Base-by-base conservation (phyloP, 35 echinoderm and acorn worm species). In the Acanthaster planci region DNA sequence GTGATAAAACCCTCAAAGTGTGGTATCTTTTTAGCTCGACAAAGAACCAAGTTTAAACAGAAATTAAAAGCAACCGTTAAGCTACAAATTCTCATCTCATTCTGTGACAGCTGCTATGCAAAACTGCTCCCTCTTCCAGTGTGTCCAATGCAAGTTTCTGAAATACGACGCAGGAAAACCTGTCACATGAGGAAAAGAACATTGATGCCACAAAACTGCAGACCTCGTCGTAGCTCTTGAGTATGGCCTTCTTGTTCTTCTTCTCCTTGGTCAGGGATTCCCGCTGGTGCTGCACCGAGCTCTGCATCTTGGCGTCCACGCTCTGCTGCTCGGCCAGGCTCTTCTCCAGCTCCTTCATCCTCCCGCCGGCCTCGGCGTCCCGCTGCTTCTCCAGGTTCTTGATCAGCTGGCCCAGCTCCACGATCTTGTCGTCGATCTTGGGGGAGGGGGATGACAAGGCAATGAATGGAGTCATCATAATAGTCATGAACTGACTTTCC, bases 161-260 rank as follows among this genome's bases (percentile, higher is more conserved):
- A n/a, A n/a, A n/a, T n/a, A n/a, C n/a, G n/a, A 47, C 12, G 42
- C 12, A 47, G 12, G 42, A 4, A 35, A 23, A 23, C n/a, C 60
- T 35, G 18, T 68, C 42, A 47, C 42, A 4, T 47, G 42, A 47
- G 4, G 12, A 47, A 47, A 47, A 47, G 12, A 47, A 47, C 42
- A n/a, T 12, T 12, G 12, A 47, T 6, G 12, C 4, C 4, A 47
- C 42, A 47, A 47, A 47, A 47, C 12, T 47, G n/a, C 67, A 88
- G 55, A 98, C 95, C 86, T 98, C 95, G n/a, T 53, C 64, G 32
- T 94, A 89, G 52, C 91, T 98, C 80, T 98, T 98, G 19, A 91
- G 88, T 82, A 94, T 78, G 18, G 55, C 92, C 79, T 98, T 98
- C 53, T 91, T 93, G 38, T 93, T 98, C 40, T 98, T 98, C 86